Evolutionary conservation across 2,888 invertebrate genomes (phyloP).

Genomic region (Nomada lathburiana): DNA sequence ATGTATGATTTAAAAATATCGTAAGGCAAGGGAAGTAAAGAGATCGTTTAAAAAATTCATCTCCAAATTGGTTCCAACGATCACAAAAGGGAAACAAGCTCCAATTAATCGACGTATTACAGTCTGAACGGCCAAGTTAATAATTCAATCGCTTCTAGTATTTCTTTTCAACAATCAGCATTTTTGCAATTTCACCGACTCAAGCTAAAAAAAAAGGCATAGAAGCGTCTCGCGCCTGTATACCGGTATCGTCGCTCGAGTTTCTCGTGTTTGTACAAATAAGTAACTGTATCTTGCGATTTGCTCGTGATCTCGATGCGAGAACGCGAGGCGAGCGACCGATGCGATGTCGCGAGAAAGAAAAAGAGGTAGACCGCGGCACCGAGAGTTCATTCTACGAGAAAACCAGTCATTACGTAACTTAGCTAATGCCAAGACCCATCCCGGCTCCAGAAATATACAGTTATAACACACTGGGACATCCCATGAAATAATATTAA

Average conservation of each 20-base stretch:
- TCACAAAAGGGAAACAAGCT: too few relatives aligned
- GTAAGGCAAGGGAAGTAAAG: too few relatives aligned
- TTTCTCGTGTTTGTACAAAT: constrained; percentile 64
- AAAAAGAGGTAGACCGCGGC: constrained; percentile 43
- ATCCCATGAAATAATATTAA: constrained; percentile 24
- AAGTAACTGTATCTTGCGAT: constrained; percentile 72
- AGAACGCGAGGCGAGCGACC: constrained; percentile 13
- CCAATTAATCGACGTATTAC: too few relatives aligned
- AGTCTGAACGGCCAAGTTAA: background rate
- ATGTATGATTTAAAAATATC: too few relatives aligned
- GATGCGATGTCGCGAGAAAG: background rate
- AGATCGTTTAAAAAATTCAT: too few relatives aligned
- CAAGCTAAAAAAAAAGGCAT: background rate
- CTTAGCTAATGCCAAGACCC: constrained; percentile 62
- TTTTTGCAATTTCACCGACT: background rate
- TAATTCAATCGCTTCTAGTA: background rate
- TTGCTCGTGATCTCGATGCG: constrained; percentile 49
- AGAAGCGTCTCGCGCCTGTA: constrained; percentile 3
- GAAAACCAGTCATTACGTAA: constrained; percentile 73
- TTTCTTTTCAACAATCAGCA: background rate
- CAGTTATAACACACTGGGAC: constrained; percentile 58
- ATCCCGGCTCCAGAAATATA: constrained; percentile 45
- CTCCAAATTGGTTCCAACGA: too few relatives aligned
- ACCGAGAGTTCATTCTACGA: constrained; percentile 60
- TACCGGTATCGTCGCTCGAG: constrained; percentile 45